A percentile compares a stretch with the other conserved stretches of the same genome.
phyloP scores from a whole-genome alignment of 2,888 invertebrate species.

The Epinotia ramella region DNA sequence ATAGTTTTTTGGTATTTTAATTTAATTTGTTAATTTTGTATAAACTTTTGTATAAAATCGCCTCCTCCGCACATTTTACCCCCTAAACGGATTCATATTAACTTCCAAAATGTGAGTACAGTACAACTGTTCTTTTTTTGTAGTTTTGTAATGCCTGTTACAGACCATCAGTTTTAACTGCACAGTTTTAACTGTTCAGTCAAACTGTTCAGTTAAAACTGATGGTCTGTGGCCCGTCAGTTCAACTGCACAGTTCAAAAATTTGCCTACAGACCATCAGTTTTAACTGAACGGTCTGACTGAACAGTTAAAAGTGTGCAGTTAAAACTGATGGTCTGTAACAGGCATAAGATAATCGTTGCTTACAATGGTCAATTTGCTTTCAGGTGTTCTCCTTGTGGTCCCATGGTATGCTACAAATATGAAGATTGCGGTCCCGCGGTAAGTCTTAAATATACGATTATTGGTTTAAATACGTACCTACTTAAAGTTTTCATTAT shows the following conservation, averaged over 20 bases:
- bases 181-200: too few species aligned
- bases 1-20: conserved; percentile 52
- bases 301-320: too few species aligned
- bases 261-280: too few species aligned
- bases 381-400: conserved; percentile 80
- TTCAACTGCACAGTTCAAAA: too few species aligned
- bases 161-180: too few species aligned
- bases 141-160: too few species aligned
- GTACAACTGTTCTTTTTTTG: not conserved
- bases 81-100: conserved; percentile 8
- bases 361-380: not conserved
- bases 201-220: too few species aligned
- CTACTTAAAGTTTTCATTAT: not conserved
- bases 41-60: conserved; percentile 50
- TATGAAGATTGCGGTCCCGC: conserved; percentile 82
- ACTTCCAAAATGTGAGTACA: conserved; percentile 56
- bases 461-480: not conserved
- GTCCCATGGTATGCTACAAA: conserved; percentile 82
- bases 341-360: not conserved
- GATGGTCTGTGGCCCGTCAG: too few species aligned
- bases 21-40: conserved; percentile 46
- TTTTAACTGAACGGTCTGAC: too few species aligned
- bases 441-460: conserved; percentile 61
- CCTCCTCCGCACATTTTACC: conserved; percentile 46
- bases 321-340: too few species aligned